Evolutionary conservation across 2,888 invertebrate species (phyloP).

Genomic region (Acronicta alni): DNA sequence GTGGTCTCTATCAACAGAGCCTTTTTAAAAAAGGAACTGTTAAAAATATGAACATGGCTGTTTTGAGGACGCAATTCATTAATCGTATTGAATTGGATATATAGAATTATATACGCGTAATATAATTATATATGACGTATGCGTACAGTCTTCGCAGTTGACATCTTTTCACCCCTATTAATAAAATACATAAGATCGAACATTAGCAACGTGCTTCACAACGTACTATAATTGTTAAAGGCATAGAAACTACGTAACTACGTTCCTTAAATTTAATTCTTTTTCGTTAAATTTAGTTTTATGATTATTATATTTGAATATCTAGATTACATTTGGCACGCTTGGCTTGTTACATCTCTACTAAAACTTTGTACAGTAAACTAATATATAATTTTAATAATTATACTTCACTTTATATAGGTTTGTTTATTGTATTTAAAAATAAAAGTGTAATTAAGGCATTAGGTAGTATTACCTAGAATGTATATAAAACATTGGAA

Average conservation of each 20-base stretch:
- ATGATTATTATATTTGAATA: not conserved
- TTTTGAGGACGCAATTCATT: no score
- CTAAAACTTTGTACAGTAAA: constrained; percentile 28
- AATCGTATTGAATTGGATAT: no score
- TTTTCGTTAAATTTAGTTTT: not conserved
- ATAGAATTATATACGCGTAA: no score
- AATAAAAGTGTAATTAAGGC: constrained; percentile 32
- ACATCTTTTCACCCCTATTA: not conserved
- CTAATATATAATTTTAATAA: constrained; percentile 25
- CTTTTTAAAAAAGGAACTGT: no score
- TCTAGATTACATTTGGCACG: not conserved
- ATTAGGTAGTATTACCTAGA: constrained; percentile 42
- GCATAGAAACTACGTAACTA: not conserved
- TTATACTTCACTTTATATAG: constrained; percentile 8
- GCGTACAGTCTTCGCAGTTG: not conserved
- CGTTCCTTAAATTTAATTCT: not conserved
- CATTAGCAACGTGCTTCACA: not conserved
- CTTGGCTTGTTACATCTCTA: constrained; percentile 17
- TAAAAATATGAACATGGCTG: no score
- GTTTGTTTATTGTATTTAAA: constrained; percentile 32
- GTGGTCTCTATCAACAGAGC: no score
- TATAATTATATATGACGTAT: not conserved
- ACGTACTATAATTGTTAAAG: not conserved
- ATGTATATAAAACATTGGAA: constrained; percentile 51
- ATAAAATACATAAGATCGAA: not conserved